Base-by-base conservation (phyloP, 2,113 vertebrate species). In the Lophotis ruficrista region DNA sequence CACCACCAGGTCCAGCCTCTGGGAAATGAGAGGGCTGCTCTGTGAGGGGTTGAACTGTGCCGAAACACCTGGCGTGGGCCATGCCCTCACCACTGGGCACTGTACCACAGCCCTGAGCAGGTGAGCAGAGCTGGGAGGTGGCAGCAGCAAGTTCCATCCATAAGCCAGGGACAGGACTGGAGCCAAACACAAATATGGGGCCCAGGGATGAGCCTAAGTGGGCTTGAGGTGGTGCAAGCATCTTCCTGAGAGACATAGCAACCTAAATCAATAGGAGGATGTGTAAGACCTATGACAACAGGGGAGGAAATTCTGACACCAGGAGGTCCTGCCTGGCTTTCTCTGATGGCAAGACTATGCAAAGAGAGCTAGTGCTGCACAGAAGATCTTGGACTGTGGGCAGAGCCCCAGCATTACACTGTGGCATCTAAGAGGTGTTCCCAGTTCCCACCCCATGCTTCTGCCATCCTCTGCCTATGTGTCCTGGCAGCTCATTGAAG, bases 31-130 rank as follows among this genome's bases (percentile, higher is more conserved):
- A 78, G 21, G n/a, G 19, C 27, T 87, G 37, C 25, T 43, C 50
- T 72, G 18, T 1, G 4, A 87, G 14, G 12, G 5, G 10, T 30
- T 0, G 3, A 66, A 23, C 12, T 0, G 0, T 33, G 48, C 38
- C 9, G 38, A 38, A 38, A 38, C 9, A 9, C 38, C 38, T 72
- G n/a, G 17, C 1, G 3, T 14, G 47, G 43, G 31, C 21, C 43
- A 16, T 35, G n/a, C 10, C 41, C 41, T 20, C 17, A 25, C 16
- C 1, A 1, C 30, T 79, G 24, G 47, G 4, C 28, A 65, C 35
- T 3, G 4, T 38, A 30, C 19, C 33, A 37, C 47, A 70, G 51
- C 6, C 31, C 35, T 38, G 10, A 41, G 10, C 53, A 51, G 50
- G 15, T 0, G 3, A 68, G 21, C 14, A 68, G 48, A 57, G 9